phyloP scores from a whole-genome alignment of 2,888 invertebrate species.

The Masnerella sp. region DNA sequence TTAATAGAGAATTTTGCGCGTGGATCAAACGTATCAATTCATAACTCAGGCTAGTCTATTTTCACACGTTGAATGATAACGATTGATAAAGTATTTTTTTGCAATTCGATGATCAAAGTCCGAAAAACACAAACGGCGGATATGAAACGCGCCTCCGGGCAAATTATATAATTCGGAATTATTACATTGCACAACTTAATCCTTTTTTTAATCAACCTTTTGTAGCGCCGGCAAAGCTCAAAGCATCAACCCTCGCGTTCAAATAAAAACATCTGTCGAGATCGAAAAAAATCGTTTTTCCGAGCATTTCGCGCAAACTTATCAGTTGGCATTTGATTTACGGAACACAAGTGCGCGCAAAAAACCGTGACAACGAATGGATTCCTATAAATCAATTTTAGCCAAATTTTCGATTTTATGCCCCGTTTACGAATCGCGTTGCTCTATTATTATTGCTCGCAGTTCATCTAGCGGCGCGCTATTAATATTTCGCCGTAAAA shows the following conservation, averaged over 20 bases:
- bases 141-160: slow-evolving; percentile 1
- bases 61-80: too few species aligned
- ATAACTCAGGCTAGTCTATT: too few species aligned
- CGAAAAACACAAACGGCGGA: slow-evolving; percentile 28
- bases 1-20: too few species aligned
- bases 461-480: background rate
- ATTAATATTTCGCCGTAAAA: background rate
- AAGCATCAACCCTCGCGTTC: slow-evolving; percentile 10
- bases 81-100: slow-evolving; percentile 40
- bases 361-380: background rate
- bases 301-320: too few species aligned
- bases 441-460: too few species aligned
- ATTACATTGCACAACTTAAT: slow-evolving; percentile 35
- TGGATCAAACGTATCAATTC: too few species aligned
- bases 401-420: too few species aligned
- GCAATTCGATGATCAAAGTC: slow-evolving; percentile 43
- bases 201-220: slow-evolving; percentile 25
- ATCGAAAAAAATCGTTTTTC: background rate
- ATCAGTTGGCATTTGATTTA: background rate
- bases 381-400: too few species aligned
- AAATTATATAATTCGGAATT: slow-evolving; percentile 31
- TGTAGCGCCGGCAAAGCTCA: slow-evolving; percentile 9
- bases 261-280: slow-evolving; percentile 7
- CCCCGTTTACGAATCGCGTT: too few species aligned
- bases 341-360: background rate